Base-by-base conservation (phyloP, 1,140 invertebrate species). In the Ostrea denselamellosa region DNA sequence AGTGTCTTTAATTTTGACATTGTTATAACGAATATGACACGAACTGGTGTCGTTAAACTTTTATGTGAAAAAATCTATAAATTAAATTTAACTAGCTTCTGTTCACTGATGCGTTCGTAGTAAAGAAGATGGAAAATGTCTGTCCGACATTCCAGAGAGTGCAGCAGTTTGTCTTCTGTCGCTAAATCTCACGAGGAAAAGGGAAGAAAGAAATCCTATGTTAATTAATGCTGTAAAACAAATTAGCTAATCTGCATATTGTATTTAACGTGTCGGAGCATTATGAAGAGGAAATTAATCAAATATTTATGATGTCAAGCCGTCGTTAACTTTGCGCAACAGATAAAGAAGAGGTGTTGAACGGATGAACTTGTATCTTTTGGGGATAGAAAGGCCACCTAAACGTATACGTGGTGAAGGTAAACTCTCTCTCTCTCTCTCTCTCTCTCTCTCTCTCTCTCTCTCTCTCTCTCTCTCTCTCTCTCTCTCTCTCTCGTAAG, bases 191-290 rank as follows among this genome's bases (percentile, higher is more conserved):
- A 25, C 14, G 22, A 25, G 68, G 28, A 77, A 28, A 77, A 10
- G 28, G 68, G 68, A 77, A 77, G 68, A 77, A 77, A 77, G 68
- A 77, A 77, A 77, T 4, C 8, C 25, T 34, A 25, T 77, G 28
- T 17, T 77, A 77, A 77, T 77, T 77, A 77, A 77, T 77, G 68
- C 68, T 34, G 68, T 77, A 77, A 77, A 77, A 77, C 68, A 77
- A 77, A 77, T 77, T 25, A 77, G 25, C 68, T 77, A 77, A 77
- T 77, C 68, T 77, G 68, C 68, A 77, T 77, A 77, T 77, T 77
- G 28, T 77, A 14, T 14, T 77, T 77, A 77, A 34, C 68, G 68
- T 77, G 68, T 34, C 68, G 28, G 22, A 14, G 28, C 68, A 34
- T 28, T 34, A 77, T 14, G 14, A 77, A 9, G 68, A 77, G 25